phyloP scores from a whole-genome alignment of 2,888 invertebrate genomes.

The Drosophila buzzatii region DNA sequence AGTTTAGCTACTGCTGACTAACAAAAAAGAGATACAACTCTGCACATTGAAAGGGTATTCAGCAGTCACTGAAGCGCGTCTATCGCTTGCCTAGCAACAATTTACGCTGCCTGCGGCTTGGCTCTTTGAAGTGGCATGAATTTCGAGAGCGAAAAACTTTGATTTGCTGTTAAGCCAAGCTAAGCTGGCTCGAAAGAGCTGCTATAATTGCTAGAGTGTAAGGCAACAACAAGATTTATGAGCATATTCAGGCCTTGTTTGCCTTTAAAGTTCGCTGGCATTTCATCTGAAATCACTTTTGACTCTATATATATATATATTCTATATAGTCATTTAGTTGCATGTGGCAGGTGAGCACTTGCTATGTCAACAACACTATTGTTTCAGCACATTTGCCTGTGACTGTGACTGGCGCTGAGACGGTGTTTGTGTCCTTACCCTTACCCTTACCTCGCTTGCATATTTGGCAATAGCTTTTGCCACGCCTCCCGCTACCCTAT shows the following conservation, averaged over 20 bases:
- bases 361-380: conserved; percentile 46
- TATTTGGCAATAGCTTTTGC: conserved; percentile 49
- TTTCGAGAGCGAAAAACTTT: not conserved
- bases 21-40: not conserved
- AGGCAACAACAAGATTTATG: not conserved
- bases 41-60: not conserved
- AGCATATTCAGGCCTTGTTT: not conserved
- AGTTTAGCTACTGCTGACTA: not conserved
- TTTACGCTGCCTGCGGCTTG: not conserved
- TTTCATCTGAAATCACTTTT: not conserved
- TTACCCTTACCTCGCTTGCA: conserved; percentile 1
- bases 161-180: not conserved
- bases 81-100: not conserved
- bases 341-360: conserved; percentile 16
- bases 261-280: not conserved
- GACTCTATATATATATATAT: too few species aligned
- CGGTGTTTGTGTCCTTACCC: not conserved
- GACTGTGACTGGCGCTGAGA: not conserved
- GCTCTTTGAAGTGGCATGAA: not conserved
- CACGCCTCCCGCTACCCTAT: too few species aligned
- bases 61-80: not conserved
- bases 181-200: not conserved
- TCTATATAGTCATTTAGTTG: not conserved
- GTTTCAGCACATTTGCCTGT: conserved; percentile 24
- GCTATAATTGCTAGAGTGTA: not conserved